phyloP scores from a whole-genome alignment of 2,113 vertebrate genomes.

The Marmota flaviventris region DNA sequence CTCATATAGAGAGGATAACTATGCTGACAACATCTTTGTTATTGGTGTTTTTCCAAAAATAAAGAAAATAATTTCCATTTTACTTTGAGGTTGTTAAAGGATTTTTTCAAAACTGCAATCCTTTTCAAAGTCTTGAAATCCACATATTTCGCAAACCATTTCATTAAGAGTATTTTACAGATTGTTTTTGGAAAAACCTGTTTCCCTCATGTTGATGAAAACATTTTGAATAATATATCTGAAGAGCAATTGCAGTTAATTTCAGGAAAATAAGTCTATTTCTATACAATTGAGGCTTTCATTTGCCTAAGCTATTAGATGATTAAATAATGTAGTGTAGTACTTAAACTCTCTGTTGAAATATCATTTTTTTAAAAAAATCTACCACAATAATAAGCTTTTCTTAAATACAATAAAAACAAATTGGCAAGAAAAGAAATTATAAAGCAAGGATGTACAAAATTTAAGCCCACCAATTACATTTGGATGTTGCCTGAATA shows the following conservation, averaged over 20 bases:
- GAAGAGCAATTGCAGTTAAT: not conserved
- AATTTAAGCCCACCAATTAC: not conserved
- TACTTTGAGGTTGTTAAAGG: not conserved
- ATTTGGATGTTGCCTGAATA: not conserved
- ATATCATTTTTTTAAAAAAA: not conserved
- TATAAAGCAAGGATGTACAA: too few relatives aligned
- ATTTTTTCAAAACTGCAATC: not conserved
- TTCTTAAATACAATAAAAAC: not conserved
- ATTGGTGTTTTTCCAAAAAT: not conserved
- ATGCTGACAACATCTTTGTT: not conserved
- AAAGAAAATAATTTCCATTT: slow-evolving; percentile 1
- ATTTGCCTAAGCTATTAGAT: not conserved
- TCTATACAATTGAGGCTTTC: not conserved
- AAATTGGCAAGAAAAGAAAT: too few relatives aligned
- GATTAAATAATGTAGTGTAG: not conserved
- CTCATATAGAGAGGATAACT: not conserved
- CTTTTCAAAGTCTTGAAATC: not conserved
- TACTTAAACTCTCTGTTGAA: not conserved
- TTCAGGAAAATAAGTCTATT: not conserved
- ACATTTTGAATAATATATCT: not conserved
- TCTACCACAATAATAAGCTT: not conserved
- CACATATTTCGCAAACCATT: not conserved
- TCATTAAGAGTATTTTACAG: not conserved
- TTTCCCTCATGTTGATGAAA: not conserved
- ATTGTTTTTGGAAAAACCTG: not conserved